Base-by-base conservation (phyloP, 2,888 invertebrate genomes). In the Cerastis rubricosa region DNA sequence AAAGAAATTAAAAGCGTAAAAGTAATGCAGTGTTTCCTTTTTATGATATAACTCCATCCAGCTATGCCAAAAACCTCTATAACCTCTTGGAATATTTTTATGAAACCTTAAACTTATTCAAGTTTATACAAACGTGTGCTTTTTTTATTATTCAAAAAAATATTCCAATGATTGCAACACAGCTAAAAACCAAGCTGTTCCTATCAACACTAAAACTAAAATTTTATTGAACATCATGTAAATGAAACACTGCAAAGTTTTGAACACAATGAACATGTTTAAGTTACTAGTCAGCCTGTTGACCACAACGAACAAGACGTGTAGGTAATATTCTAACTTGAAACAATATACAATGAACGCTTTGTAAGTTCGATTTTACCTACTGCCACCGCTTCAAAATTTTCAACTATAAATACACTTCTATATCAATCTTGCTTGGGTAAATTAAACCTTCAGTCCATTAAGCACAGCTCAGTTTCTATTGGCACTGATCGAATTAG, bases 381-480 rank as follows among this genome's bases (percentile, higher is more conserved):
- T 25, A 35, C 35, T 45, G 3, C 25, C 22, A n/a, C 17, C 17
- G 25, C 45, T 54, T 57, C 40, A 19, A 43, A 22, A 59, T 45
- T 78, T 35, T 29, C 29, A 76, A 69, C 43, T 66, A 47, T 25
- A 47, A 17, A 57, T 11, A 63, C 35, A 40, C 8, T 40, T 19
- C 4, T n/a, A 19, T 9, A 51, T 69, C 3, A 67, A 78, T 69
- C 22, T 22, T 35, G 51, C 25, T 70, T 25, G 25, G 7, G 14
- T 51, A 78, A 51, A 78, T 29, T 0, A 2, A 45, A 51, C 70
- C 35, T 61, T 77, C 9, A 25, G 25, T 12, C 2, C 1, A 19
- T 45, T 35, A 3, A 1, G 14, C 0, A 45, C 4, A 51, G 49
- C 19, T 61, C 9, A 61, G 0, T 51, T 35, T 78, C 35, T 7